Evolutionary conservation across 92 coral and sea anemone species (phyloP).

Genomic region (Palythoa heliodiscus): DNA sequence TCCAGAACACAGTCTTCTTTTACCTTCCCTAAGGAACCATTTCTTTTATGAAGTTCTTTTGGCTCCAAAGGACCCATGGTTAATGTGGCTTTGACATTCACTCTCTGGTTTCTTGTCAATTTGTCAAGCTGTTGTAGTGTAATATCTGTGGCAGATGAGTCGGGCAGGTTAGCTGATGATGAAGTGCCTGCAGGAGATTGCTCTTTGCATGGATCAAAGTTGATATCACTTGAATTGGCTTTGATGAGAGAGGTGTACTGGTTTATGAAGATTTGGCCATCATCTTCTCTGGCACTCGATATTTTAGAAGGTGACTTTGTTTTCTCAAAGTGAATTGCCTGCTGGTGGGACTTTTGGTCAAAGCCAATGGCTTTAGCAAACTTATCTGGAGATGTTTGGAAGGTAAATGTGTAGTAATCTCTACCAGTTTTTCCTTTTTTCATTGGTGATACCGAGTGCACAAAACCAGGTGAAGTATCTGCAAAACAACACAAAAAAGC

Average conservation of each 20-base stretch:
- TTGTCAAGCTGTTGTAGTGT: constrained; percentile 42
- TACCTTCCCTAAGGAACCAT: constrained; percentile 46
- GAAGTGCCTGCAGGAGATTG: constrained; percentile 11
- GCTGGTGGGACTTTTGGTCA: constrained; percentile 53
- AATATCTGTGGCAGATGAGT: constrained; percentile 45
- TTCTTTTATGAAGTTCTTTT: constrained; percentile 52
- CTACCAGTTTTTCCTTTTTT: constrained; percentile 53
- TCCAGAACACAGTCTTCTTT: constrained; percentile 62
- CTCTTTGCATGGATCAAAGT: constrained; percentile 41
- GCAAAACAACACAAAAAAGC: constrained; percentile 22
- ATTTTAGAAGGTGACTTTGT: constrained; percentile 54
- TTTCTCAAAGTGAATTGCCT: constrained; percentile 50
- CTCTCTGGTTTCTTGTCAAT: constrained; percentile 54
- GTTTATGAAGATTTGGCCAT: constrained; percentile 50
- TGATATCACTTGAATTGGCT: constrained; percentile 43
- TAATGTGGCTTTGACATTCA: constrained; percentile 49
- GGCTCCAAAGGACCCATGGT: constrained; percentile 49
- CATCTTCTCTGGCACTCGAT: constrained; percentile 47
- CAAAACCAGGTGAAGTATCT: constrained; percentile 43
- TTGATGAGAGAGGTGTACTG: constrained; percentile 42
- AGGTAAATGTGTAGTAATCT: constrained; percentile 48
- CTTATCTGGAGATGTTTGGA: constrained; percentile 32
- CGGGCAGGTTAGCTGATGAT: constrained; percentile 13
- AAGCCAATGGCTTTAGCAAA: constrained; percentile 54
- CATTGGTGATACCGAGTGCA: constrained; percentile 53